Percentiles rank a stretch among this genome's conserved stretches.
Evolutionary conservation across 2,113 vertebrate species (phyloP).

Genomic region (Oryzias melastigma): DNA sequence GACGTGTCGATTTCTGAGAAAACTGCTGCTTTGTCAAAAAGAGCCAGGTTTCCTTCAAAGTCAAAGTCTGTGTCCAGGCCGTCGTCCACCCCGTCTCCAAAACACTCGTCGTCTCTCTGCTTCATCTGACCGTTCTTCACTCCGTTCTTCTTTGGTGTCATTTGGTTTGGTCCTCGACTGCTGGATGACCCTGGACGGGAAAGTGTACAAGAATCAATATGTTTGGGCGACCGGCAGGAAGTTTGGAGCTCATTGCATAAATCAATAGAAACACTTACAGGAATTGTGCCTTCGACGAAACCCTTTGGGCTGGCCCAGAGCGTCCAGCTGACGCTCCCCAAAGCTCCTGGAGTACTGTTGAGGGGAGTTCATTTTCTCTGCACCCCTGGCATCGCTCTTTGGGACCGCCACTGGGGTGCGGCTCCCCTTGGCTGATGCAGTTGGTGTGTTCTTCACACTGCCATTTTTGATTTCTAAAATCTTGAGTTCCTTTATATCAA

Average conservation of each 20-base stretch:
- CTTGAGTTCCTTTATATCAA: slow-evolving; percentile 96
- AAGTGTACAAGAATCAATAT: too few relatives aligned
- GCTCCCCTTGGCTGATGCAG: slow-evolving; percentile 65
- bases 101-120: slow-evolving; percentile 93
- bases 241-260: too few relatives aligned
- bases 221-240: too few relatives aligned
- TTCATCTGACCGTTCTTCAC: slow-evolving; percentile 93
- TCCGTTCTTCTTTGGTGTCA: slow-evolving; percentile 92
- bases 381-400: slow-evolving; percentile 75
- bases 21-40: slow-evolving; percentile 97
- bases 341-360: slow-evolving; percentile 91
- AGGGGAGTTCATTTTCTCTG: slow-evolving; percentile 74
- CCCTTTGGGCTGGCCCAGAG: slow-evolving; percentile 83
- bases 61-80: slow-evolving; percentile 94
- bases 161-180: slow-evolving; percentile 88
- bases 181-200: slow-evolving; percentile 88
- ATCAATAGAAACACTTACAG: slow-evolving; percentile 72
- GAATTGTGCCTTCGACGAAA: slow-evolving; percentile 95
- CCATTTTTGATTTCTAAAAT: slow-evolving; percentile 86
- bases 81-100: slow-evolving; percentile 90
- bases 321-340: slow-evolving; percentile 86
- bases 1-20: slow-evolving; percentile 94
- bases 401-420: slow-evolving; percentile 86
- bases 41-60: slow-evolving; percentile 95
- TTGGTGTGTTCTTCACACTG: slow-evolving; percentile 54